phyloP scores from a whole-genome alignment of 2,113 vertebrate species.

The Anser cygnoides region DNA sequence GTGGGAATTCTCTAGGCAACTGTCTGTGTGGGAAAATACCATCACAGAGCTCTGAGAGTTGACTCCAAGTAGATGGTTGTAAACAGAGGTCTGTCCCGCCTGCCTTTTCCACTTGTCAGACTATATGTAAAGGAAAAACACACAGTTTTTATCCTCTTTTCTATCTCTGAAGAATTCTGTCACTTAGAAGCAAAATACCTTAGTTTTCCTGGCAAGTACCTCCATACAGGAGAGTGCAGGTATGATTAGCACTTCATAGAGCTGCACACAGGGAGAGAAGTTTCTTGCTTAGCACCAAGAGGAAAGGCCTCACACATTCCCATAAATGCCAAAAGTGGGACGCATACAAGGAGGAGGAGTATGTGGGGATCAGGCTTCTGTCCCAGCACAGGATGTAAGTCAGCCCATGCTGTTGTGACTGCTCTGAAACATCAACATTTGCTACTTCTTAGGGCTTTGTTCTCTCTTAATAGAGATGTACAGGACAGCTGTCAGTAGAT shows the following conservation, averaged over 20 bases:
- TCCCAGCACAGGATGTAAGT: neutral
- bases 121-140: neutral
- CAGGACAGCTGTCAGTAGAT: neutral
- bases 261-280: neutral
- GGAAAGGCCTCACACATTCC: neutral
- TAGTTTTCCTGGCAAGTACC: neutral
- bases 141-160: neutral
- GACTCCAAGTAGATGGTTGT: neutral
- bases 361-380: neutral
- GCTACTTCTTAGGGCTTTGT: neutral
- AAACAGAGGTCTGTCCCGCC: neutral
- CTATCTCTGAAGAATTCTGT: neutral
- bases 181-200: neutral
- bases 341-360: neutral
- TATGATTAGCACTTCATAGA: neutral
- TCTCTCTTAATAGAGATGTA: neutral
- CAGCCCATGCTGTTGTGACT: neutral
- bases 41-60: neutral
- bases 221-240: neutral
- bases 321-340: accelerated
- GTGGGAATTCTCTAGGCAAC: neutral
- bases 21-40: neutral
- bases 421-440: neutral
- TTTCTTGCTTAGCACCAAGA: neutral
- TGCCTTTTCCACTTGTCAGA: neutral